Conservation (phyloP, 2,797 vertebrate species). For the Perodicticus potto region DNA sequence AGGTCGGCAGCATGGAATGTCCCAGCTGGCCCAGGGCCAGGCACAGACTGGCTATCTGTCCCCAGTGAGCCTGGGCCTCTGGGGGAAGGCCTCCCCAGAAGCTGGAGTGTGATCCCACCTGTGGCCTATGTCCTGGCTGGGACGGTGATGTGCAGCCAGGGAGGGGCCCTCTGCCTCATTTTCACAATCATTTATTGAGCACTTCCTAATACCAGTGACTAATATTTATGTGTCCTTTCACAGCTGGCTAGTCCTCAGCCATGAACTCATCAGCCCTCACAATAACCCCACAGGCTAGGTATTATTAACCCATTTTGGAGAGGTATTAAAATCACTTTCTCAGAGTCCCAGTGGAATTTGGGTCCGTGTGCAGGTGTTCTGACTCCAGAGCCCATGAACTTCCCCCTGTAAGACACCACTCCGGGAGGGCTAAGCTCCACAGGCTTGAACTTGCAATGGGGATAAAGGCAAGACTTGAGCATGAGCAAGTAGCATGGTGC, state of each 20-base stretch:
- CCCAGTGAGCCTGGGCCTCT: not conserved
- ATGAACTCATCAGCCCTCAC: not conserved
- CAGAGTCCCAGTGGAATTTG: not conserved
- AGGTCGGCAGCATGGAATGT: not conserved
- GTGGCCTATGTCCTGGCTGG: not conserved
- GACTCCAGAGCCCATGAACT: not conserved
- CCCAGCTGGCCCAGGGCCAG: not conserved
- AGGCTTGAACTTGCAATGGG: not conserved
- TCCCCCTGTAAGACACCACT: fast-evolving
- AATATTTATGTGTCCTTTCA: slow-evolving; percentile 50
- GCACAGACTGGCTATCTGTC: fast-evolving
- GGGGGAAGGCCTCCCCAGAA: not conserved
- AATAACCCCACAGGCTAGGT: not conserved
- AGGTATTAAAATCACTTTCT: not conserved
- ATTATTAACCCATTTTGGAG: not conserved
- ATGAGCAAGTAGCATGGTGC: not conserved
- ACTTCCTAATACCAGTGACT: slow-evolving; percentile 65
- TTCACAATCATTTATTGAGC: slow-evolving; percentile 16
- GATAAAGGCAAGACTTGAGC: not conserved
- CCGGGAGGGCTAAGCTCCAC: fast-evolving
- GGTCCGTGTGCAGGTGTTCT: not conserved
- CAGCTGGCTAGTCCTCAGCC: not conserved
- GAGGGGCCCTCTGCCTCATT: slow-evolving; percentile 18
- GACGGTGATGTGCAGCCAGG: slow-evolving; percentile 28
- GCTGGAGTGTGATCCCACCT: fast-evolving